phyloP scores from a whole-genome alignment of 1,140 invertebrate species.

The Popillia japonica region DNA sequence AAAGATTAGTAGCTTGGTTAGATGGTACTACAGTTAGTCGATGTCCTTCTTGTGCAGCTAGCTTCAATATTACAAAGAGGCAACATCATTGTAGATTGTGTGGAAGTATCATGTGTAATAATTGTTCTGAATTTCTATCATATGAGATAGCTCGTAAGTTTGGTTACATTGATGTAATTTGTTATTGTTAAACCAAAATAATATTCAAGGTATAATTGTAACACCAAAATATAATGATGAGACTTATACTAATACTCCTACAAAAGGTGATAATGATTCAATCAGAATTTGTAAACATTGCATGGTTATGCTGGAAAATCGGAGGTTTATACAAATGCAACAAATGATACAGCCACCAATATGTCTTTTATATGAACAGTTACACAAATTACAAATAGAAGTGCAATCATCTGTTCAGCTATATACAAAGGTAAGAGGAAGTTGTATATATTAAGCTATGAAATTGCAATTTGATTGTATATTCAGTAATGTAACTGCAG shows the following conservation, averaged over 20 bases:
- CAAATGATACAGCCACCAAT: conserved; percentile 81
- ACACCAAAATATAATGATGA: conserved; percentile 51
- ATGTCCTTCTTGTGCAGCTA: conserved; percentile 90
- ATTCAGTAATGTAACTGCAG: too few species aligned
- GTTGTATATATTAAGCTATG: not conserved
- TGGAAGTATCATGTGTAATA: conserved; percentile 93
- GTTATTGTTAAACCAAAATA: not conserved
- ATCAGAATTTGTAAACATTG: conserved; percentile 87
- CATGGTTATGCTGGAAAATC: conserved; percentile 79
- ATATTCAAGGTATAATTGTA: conserved; percentile 52
- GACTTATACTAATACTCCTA: conserved; percentile 42
- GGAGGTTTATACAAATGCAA: conserved; percentile 82
- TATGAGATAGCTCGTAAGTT: conserved; percentile 82
- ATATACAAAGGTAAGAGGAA: conserved; percentile 85
- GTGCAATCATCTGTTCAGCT: conserved; percentile 78
- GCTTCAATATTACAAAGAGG: conserved; percentile 85
- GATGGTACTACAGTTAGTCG: conserved; percentile 88
- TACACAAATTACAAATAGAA: conserved; percentile 78
- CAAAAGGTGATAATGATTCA: conserved; percentile 61
- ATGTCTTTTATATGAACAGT: conserved; percentile 83
- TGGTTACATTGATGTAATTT: not conserved
- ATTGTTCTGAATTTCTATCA: conserved; percentile 90
- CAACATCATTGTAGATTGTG: conserved; percentile 97
- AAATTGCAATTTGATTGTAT: too few species aligned
- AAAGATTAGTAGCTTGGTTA: conserved; percentile 88